Base-by-base conservation (phyloP, 2,888 invertebrate genomes). In the Drosophila seclusa region DNA sequence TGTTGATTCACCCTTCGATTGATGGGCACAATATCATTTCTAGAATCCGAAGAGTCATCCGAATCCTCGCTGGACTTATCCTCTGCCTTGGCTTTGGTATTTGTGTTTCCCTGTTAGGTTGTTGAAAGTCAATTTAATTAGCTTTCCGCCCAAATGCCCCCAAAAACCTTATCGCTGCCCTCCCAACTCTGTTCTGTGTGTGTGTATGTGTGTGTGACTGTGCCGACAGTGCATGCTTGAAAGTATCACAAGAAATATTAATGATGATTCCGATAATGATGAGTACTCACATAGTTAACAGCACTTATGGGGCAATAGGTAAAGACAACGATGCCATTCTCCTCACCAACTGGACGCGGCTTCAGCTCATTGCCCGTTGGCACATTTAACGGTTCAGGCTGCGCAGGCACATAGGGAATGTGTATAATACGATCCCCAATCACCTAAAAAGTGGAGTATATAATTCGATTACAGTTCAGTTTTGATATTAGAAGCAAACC, bases 311-410 rank as follows among this genome's bases (percentile, higher is more conserved):
- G 97, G 91, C 96, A 96, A 91, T 98, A 98, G 89, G 96, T 96
- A 92, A 96, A 98, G 68, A 97, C 95, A 24, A 97, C 95, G 18
- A 96, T 95, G 57, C 98, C 98, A 75, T 96, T 95, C 86, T 97
- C 97, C 91, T 97, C 97, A 18, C 97, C 97, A 8, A 97, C 96
- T 4, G 97, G 97, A 91, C 96, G 96, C 49, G 97, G 97, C 91
- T 95, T 95, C 29, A 96, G 94, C 93, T 98, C 98, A 90, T 95
- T 95, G 53, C 97, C 97, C 31, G 96, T 96, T 48, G 95, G 94
- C 55, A 94, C 93, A 92, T 97, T 98, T 92, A 97, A 98, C 0
- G 96, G 95, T 91, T 98, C 98, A 50, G 97, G 96, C 45, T 94
- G 94, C 2, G 95, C 92, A 7, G 97, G 96, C 76, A 94, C 94